Conservation (phyloP, 2,797 vertebrate genomes). For the Rhincodon typus region DNA sequence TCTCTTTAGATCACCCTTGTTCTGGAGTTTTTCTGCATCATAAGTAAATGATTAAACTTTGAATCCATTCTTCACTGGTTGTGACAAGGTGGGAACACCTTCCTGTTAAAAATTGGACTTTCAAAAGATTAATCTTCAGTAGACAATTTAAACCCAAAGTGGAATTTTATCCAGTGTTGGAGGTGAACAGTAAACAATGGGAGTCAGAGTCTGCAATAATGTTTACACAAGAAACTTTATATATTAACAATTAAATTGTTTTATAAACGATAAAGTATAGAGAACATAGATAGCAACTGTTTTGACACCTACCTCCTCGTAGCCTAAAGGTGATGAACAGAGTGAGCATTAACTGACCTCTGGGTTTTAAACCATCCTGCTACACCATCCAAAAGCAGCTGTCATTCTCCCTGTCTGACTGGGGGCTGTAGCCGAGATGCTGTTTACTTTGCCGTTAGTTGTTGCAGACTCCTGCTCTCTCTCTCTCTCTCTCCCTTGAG, state of each 20-base stretch:
- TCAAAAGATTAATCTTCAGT: neutral
- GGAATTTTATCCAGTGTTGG: neutral
- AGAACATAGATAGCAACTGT: neutral
- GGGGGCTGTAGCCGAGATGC: too few relatives aligned
- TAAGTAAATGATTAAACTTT: too few relatives aligned
- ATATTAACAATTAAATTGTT: neutral
- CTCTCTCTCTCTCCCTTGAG: neutral
- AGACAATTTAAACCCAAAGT: neutral
- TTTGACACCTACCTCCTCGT: neutral
- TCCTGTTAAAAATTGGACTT: too few relatives aligned
- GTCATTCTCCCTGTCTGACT: neutral
- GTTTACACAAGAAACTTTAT: neutral
- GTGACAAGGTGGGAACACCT: too few relatives aligned
- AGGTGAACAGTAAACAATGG: neutral
- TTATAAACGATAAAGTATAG: neutral
- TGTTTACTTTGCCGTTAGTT: neutral
- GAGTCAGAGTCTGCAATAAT: neutral
- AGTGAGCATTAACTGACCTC: neutral
- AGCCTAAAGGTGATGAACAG: neutral
- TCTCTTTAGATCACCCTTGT: too few relatives aligned
- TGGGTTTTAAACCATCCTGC: neutral
- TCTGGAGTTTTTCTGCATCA: too few relatives aligned
- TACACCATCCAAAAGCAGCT: neutral
- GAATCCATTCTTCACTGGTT: too few relatives aligned
- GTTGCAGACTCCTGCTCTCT: too few relatives aligned